A percentile compares a stretch with the other conserved stretches of the same genome.
Evolutionary conservation across 2,797 vertebrate genomes (phyloP).

Genomic region (Esox lucius): DNA sequence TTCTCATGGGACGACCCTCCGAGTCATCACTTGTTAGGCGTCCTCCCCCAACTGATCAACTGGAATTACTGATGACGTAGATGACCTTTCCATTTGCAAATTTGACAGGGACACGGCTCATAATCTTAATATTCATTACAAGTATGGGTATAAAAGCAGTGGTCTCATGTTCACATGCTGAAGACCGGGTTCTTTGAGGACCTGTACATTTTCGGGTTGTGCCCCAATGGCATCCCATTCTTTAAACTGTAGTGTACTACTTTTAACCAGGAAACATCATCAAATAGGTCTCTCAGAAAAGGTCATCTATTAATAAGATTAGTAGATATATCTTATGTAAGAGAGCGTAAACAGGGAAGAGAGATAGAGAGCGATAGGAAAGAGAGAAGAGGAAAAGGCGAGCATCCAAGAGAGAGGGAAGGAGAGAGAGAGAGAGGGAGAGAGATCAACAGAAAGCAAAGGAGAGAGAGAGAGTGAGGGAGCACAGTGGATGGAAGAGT

Average conservation of each 20-base stretch:
- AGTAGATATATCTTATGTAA: not conserved
- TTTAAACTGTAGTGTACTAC: too few species aligned
- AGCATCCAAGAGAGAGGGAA: too few species aligned
- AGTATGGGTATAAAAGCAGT: conserved; percentile 9
- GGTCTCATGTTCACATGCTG: too few species aligned
- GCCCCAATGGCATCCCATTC: too few species aligned
- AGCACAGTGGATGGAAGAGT: not conserved
- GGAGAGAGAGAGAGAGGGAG: not conserved
- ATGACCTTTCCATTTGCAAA: conserved; percentile 45
- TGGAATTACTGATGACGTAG: conserved; percentile 31
- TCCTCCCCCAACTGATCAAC: conserved; percentile 1
- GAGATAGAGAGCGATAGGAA: too few species aligned
- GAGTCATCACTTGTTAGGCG: conserved; percentile 44
- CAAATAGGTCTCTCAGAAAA: conserved; percentile 13
- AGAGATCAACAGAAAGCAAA: too few species aligned
- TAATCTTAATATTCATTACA: conserved; percentile 7
- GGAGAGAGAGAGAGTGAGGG: not conserved
- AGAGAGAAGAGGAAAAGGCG: too few species aligned
- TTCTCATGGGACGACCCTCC: not conserved
- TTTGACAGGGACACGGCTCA: conserved; percentile 20
- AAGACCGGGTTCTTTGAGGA: too few species aligned
- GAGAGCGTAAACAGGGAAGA: not conserved
- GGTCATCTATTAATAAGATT: conserved; percentile 15
- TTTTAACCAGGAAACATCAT: not conserved
- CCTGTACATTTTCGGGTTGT: too few species aligned